Base-by-base conservation (phyloP, 2,797 vertebrate genomes). In the Siniperca obscura region DNA sequence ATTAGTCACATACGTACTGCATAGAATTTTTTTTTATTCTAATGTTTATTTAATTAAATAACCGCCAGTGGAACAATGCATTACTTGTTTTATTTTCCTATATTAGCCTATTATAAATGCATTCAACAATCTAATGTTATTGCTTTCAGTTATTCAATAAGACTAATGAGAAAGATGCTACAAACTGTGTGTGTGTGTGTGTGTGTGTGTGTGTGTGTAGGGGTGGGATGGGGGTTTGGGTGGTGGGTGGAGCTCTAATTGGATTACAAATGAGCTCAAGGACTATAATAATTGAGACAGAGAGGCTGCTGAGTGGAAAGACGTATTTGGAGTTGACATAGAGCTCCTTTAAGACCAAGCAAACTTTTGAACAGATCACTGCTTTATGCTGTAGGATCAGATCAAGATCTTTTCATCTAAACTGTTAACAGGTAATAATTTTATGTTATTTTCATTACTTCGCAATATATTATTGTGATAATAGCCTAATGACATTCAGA, bases 181-280 rank as follows among this genome's bases (percentile, higher is more conserved):
- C 19, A 64, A 30, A 77, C 30, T 68, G 66, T 74, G 76, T 70
- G 21, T 67, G 64, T 25, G 48, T 27, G 21, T 67, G 64, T 68
- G 66, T 74, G 76, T 70, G 21, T 67, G 64, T 25, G 48, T 44
- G 40, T 64, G 42, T 46, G 67, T n/a, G n/a, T 27, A 17, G 12
- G 53, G 34, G 55, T 53, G 56, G 12, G 71, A 61, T 19, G 30
- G 7, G 55, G 48, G 30, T 74, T 71, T 64, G 72, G 60, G 59
- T 67, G 70, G 78, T 2, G 74, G 85, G 78, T 80, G 85, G 81
- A 88, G 89, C 69, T 70, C 62, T 84, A 78, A 90, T 84, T 81
- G 42, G 57, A 84, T 89, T 66, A 79, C 62, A 78, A 67, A 86
- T 60, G 53, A 78, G 61, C 79, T 82, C 16, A 56, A 70, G 34